phyloP scores from a whole-genome alignment of 2,888 invertebrate species.

The Ochropleura plecta region DNA sequence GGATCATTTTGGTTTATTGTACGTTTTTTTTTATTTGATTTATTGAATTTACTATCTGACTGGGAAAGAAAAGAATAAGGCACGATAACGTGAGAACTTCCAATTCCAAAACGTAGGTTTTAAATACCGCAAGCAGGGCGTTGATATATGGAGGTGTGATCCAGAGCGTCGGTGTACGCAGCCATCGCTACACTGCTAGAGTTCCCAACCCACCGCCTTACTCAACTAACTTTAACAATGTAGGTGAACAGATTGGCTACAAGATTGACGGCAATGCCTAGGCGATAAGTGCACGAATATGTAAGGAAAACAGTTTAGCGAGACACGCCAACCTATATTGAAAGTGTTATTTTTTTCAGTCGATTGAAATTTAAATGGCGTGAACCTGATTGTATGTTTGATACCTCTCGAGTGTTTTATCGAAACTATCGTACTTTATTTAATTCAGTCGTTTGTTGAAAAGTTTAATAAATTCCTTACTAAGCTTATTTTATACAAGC shows the following conservation, averaged over 20 bases:
- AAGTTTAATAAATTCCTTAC: conserved; percentile 8
- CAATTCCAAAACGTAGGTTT: background rate
- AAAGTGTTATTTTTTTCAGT: conserved; percentile 68
- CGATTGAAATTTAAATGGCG: conserved; percentile 80
- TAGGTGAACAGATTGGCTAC: conserved; percentile 70
- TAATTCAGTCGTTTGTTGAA: background rate
- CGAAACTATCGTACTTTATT: conserved; percentile 18
- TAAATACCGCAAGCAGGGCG: conserved; percentile 88
- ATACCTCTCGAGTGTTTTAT: conserved; percentile 37
- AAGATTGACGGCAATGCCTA: conserved; percentile 77
- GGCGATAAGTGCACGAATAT: conserved; percentile 78
- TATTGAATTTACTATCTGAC: background rate
- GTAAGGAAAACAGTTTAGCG: conserved; percentile 80
- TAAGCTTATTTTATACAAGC: background rate
- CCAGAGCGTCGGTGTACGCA: conserved; percentile 81
- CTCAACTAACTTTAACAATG: conserved; percentile 67
- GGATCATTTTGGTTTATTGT: background rate
- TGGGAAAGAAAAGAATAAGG: background rate
- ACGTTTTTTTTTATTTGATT: background rate
- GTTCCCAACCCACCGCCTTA: conserved; percentile 47
- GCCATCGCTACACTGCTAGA: conserved; percentile 72
- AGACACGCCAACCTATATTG: conserved; percentile 83
- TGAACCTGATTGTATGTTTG: conserved; percentile 39
- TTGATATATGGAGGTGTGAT: conserved; percentile 92
- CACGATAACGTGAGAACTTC: background rate